Base-by-base conservation (phyloP, 2,888 invertebrate species). In the Ectropis crepuscularia region DNA sequence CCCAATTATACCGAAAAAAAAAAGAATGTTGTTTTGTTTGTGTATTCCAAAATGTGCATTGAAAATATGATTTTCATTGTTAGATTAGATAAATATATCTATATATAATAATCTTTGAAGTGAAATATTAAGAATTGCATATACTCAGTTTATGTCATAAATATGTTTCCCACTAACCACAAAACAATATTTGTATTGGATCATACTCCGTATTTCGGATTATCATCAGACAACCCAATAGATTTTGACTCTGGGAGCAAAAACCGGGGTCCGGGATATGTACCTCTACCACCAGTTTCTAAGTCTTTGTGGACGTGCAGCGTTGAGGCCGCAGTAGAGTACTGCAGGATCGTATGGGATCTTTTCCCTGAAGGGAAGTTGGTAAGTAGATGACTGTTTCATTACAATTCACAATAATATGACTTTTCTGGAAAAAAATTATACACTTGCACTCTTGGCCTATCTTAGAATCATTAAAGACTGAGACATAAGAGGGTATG, bases 301-400 rank as follows among this genome's bases (percentile, higher is more conserved):
- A 99, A 99, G 88, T 97, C 98, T 0, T 85, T 99, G 58, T 99
- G 99, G 99, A 99, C 99, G 0, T 98, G 97, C 79, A 97, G 97
- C 72, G 97, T 99, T 0, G 99, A 99, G 93, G 96, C 98, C 0
- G 96, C 98, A 0, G 95, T 99, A 64, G 99, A 99, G 87, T 99
- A 99, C 83, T 98, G 98, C 77, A 95, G 99, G 36, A 97, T 99
- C 74, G 97, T 98, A 0, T 98, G 98, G 97, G 99, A 99, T 88
- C 93, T 99, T n/a, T 99, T 98, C 92, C 98, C 99, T 0, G 95
- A 95, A 64, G 97, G 96, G 65, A 97, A 98, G 93, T 88, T 98
- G 87, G 97, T 97, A 92, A 84, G 88, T 65, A 51, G 12, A 0
- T 11, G 6, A 12, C 2, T 46, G 8, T 46, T 41, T 28, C 9